These are phyloP conservation scores for Meteorus cinctellus DNA, from an alignment of 2,888 invertebrate genomes.

Conservation along the genomic window DNA sequence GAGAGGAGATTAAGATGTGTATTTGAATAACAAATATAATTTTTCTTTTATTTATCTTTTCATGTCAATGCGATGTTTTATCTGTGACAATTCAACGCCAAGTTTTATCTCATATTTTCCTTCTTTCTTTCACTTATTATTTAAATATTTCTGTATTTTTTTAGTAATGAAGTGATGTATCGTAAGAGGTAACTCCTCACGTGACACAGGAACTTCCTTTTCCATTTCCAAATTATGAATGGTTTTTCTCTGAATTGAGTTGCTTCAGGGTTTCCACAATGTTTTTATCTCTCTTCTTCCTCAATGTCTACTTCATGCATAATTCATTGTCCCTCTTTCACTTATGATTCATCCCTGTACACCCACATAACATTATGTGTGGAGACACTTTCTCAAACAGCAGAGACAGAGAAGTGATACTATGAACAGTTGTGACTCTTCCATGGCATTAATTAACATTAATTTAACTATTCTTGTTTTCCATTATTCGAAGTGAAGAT, in stretches of 20 bases:
- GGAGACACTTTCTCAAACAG: background rate
- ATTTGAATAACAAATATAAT: too few relatives aligned
- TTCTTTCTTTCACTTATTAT: too few relatives aligned
- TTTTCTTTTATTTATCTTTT: too few relatives aligned
- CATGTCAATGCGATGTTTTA: too few relatives aligned
- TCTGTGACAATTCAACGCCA: too few relatives aligned
- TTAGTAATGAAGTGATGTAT: too few relatives aligned
- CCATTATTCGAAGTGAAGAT: background rate
- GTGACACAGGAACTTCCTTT: background rate
- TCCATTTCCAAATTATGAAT: background rate
- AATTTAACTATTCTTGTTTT: background rate
- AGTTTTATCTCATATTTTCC: too few relatives aligned
- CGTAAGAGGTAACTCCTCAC: too few relatives aligned
- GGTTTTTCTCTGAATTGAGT: slow-evolving; percentile 7
- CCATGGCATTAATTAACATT: background rate
- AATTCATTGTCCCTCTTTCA: slow-evolving; percentile 4
- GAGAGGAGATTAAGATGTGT: too few relatives aligned
- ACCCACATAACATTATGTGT: background rate
- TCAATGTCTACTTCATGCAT: background rate
- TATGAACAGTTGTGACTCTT: background rate
- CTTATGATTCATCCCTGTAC: slow-evolving; percentile 1
- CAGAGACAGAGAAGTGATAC: background rate
- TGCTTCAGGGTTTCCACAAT: too few relatives aligned
- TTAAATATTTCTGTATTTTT: too few relatives aligned
- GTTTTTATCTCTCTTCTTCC: background rate